Base-by-base conservation (phyloP, 2,888 invertebrate species). In the Plebejus anna region DNA sequence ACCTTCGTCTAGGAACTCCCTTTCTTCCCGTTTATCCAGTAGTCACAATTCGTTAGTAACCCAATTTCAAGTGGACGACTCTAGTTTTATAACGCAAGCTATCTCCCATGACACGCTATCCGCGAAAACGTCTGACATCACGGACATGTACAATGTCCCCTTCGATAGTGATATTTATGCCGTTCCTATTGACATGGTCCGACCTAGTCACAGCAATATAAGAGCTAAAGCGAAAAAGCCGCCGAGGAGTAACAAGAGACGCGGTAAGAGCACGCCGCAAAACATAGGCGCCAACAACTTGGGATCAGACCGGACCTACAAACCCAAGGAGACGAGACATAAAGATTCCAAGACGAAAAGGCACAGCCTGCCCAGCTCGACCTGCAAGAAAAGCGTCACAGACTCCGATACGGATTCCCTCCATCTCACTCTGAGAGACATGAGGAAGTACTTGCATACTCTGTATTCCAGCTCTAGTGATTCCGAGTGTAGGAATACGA, bases 131-230 rank as follows among this genome's bases (percentile, higher is more conserved):
- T 95, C 96, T 79, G 96, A 97, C 84, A 97, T 97, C 78, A 96
- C 96, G 59, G 97, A 97, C 87, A 96, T 97, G 94, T 97, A 97
- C 87, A 97, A 97, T 90, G 97, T 97, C 78, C 97, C 97, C 80
- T 97, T 97, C 82, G 97, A 97, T 85, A 97, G 97, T 82, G 97
- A 97, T 87, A 97, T 97, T 81, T 98, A 98, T 86, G 97, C 97
- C 16, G 96, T 97, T 78, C 97, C 97, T 61, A 95, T 97, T 79
- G 97, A 98, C 88, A 96, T 97, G 89, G 95, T 97, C 28, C 94
- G 95, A 79, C 96, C 96, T 70, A 91, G 94, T 80, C 87, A 89
- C 75, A 83, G 82, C 79, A 89, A 87, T 79, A 81, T 87, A 76
- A 89, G 87, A 80, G 88, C 82, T 77, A 91, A 92, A 87, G 90